phyloP scores from a whole-genome alignment of 92 coral and sea anemone species.

The Anthopleura xanthogrammica region DNA sequence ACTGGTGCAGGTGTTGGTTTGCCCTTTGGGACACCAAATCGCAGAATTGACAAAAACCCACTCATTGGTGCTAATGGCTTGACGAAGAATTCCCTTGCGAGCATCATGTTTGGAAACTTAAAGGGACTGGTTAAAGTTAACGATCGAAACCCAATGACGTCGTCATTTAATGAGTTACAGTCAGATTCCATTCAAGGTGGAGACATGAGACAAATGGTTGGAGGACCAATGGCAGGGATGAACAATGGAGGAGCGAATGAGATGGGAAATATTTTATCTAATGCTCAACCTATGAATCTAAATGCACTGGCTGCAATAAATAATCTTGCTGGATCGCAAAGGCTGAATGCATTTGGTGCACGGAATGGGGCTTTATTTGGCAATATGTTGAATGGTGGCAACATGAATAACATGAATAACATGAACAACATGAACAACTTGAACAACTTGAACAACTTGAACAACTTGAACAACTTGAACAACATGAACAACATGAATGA shows the following conservation, averaged over 20 bases:
- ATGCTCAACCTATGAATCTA: conserved; percentile 22
- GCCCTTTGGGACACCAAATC: conserved; percentile 31
- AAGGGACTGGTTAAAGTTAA: conserved; percentile 55
- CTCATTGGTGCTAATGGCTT: conserved; percentile 78
- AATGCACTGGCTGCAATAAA: conserved; percentile 13
- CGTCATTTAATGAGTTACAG: conserved; percentile 21
- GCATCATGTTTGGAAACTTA: conserved; percentile 79
- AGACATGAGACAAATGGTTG: conserved; percentile 30
- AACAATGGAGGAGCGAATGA: conserved; percentile 11
- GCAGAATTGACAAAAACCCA: conserved; percentile 58
- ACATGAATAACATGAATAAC: background rate
- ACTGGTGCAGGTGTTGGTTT: conserved; percentile 26
- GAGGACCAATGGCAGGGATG: conserved; percentile 12
- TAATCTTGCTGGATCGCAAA: conserved; percentile 24
- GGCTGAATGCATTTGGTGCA: conserved; percentile 31
- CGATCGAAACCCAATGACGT: conserved; percentile 3
- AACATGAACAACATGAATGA: background rate
- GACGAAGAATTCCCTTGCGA: conserved; percentile 64
- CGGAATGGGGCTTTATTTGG: background rate
- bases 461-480: too few relatives aligned
- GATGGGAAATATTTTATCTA: conserved; percentile 17
- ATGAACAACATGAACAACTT: too few relatives aligned
- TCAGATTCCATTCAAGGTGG: conserved; percentile 18
- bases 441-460: too few relatives aligned
- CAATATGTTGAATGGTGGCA: background rate